Evolutionary conservation across 2,113 vertebrate species (phyloP), one percentile per base, ranked within the genome.

Genomic region (Corythornis madagascariensis): DNA sequence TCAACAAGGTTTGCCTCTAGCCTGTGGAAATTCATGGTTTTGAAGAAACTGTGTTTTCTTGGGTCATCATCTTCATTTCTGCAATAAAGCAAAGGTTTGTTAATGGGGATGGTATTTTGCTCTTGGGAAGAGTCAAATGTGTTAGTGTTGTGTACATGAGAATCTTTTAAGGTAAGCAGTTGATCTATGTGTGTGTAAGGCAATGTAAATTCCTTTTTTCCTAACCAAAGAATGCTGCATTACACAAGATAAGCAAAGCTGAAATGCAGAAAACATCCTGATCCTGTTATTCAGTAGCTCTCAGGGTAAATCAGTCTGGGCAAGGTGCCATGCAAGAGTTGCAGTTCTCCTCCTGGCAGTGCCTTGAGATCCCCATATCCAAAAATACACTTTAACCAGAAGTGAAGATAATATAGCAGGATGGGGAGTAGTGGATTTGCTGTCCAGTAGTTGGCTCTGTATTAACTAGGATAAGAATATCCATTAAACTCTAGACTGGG

Each of bases 31-130:
- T 99, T 98, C 94, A 99, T 98, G 7, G 89, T 91, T 94, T 98
- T 98, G 97, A 99, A 99, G 98, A 99, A 99, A 53, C 79, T 81
- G 2, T 99, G 98, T 89, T 98, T 99, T 93, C 98, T 98, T 71
- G 99, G 99, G 92, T 99, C 99, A 35, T 98, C 98, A 3, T 95
- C 92, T 69, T 92, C 92, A 66, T 92, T 97, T 95, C 99, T 99
- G 90, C 77, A 90, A 97, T 18, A 79, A 94, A 89, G 91, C 70
- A 97, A 29, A 81, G 57, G 81, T 67, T n/a, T 31, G 55, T 85
- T 42, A 90, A 59, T 45, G 25, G 52, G 26, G 43, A 61, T 28
- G 40, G 67, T 67, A 29, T 52, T 82, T 50, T 73, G 48, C 38
- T 82, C n/a, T 45, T 55, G 53, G 7, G 66, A 5, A 21, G 19